phyloP scores from a whole-genome alignment of 2,113 vertebrate genomes.

The Vulpes vulpes region DNA sequence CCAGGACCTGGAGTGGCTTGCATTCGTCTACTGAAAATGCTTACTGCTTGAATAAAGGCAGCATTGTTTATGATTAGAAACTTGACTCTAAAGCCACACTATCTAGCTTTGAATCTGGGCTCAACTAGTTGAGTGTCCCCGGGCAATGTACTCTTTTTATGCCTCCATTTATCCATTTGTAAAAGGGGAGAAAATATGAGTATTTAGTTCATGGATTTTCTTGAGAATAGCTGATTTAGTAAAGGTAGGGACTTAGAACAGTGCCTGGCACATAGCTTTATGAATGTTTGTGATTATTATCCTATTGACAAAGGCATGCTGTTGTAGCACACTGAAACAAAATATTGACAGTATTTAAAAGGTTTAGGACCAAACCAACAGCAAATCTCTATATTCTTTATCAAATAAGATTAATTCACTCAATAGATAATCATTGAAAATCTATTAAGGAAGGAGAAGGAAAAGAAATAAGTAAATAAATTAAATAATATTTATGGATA shows the following conservation, averaged over 20 bases:
- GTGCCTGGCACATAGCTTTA: neutral
- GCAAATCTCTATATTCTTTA: neutral
- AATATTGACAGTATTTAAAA: neutral
- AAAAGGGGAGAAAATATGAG: neutral
- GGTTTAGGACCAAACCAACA: neutral
- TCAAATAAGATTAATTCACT: neutral
- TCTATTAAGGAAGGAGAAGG: neutral
- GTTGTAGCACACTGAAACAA: neutral
- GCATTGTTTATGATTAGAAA: neutral
- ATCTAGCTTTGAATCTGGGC: neutral
- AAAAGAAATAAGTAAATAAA: conserved; percentile 18
- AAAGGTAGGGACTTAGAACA: neutral
- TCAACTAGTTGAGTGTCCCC: neutral
- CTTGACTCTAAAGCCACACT: neutral
- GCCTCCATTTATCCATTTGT: neutral
- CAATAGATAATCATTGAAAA: neutral
- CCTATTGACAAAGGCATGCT: neutral
- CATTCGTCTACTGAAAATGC: neutral
- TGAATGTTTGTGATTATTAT: neutral
- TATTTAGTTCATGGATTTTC: neutral
- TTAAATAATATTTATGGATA: neutral
- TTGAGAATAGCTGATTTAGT: neutral
- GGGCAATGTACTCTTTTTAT: neutral
- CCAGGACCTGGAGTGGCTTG: neutral
- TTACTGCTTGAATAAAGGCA: neutral